These are phyloP conservation scores for Tarsius wallacei DNA, from an alignment of 2,797 vertebrate genomes.

Conservation along the genomic window DNA sequence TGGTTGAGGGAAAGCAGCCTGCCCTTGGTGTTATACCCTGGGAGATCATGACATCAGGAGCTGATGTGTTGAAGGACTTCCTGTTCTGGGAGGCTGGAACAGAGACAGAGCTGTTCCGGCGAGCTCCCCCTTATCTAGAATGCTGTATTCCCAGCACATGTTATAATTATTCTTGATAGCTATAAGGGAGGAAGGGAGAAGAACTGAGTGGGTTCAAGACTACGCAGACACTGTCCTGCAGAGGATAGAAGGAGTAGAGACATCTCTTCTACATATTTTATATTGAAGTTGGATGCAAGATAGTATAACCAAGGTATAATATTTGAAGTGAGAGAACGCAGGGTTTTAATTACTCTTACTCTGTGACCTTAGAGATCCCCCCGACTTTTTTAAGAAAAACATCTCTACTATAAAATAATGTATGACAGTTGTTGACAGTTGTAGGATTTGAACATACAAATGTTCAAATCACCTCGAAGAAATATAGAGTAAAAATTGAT, in stretches of 20 bases:
- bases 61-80: background rate
- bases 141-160: background rate
- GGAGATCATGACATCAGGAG: background rate
- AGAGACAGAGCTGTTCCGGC: background rate
- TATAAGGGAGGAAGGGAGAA: background rate
- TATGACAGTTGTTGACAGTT: background rate
- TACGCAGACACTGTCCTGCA: background rate
- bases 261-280: background rate
- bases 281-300: background rate
- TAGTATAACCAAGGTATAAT: background rate
- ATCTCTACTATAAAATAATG: slow-evolving; percentile 42
- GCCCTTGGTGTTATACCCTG: background rate
- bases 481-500: background rate
- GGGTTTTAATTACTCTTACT: background rate
- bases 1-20: background rate
- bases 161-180: background rate
- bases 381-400: background rate
- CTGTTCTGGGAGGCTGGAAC: background rate
- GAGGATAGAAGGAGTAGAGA: background rate
- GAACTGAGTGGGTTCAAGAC: background rate
- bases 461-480: slow-evolving; percentile 9
- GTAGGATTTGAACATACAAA: background rate
- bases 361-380: background rate
- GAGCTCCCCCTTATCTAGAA: too few relatives aligned
- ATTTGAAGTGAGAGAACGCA: background rate